Evolutionary conservation across 2,888 invertebrate genomes (phyloP).

Genomic region (Watsonalla binaria): DNA sequence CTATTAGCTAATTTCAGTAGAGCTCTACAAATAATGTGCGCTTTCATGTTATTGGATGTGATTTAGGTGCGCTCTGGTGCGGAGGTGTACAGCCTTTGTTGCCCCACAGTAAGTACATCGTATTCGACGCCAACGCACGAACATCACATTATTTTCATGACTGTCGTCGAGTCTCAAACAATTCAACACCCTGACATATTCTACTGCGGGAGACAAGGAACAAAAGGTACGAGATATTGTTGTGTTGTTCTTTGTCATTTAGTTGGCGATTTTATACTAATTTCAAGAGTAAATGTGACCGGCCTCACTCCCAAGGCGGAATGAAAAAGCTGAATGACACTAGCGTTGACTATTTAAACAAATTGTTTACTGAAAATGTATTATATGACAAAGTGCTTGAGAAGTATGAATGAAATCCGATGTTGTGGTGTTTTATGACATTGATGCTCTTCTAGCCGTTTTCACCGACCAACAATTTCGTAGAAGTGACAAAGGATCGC

Average conservation of each 20-base stretch:
- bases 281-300: too few relatives aligned
- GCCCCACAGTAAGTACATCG: background rate
- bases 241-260: background rate
- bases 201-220: background rate
- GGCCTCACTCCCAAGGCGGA: background rate
- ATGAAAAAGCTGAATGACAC: slow-evolving; percentile 25
- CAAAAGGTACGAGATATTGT: background rate
- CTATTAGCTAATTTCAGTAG: background rate
- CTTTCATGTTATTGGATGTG: background rate
- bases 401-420: slow-evolving; percentile 34
- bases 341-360: slow-evolving; percentile 5
- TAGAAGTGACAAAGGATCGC: slow-evolving; percentile 49
- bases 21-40: background rate
- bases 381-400: slow-evolving; percentile 18
- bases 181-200: background rate
- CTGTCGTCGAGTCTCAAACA: background rate
- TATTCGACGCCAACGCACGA: background rate
- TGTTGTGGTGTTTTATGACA: slow-evolving; percentile 38
- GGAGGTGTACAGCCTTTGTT: background rate
- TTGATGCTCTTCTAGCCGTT: slow-evolving; percentile 32
- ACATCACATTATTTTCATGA: background rate
- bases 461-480: slow-evolving; percentile 43
- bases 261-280: too few relatives aligned
- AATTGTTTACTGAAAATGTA: slow-evolving; percentile 16
- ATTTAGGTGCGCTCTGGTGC: background rate